Percentiles rank a stretch among this genome's conserved stretches.
Evolutionary conservation across 1,140 invertebrate genomes (phyloP).

Genomic region (Spodoptera frugiperda): DNA sequence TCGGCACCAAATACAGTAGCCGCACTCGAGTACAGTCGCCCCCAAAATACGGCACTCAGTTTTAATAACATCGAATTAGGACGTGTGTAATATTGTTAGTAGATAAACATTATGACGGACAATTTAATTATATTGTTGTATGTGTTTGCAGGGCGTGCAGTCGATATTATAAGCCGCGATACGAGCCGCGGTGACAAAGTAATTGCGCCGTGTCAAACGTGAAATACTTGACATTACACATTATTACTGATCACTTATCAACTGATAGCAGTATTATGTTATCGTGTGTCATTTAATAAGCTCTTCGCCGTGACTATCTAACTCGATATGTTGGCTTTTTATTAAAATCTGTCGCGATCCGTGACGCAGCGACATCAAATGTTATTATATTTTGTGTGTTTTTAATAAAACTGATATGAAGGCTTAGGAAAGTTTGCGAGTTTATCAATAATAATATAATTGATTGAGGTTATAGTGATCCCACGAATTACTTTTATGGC

Average conservation of each 20-base stretch:
- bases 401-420: slow-evolving; percentile 47
- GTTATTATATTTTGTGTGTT: slow-evolving; percentile 47
- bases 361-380: slow-evolving; percentile 46
- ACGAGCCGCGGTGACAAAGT: not conserved
- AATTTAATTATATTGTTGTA: slow-evolving; percentile 36
- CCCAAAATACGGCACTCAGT: slow-evolving; percentile 4
- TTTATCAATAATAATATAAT: slow-evolving; percentile 40
- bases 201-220: slow-evolving; percentile 31
- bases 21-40: slow-evolving; percentile 12
- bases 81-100: slow-evolving; percentile 14
- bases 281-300: slow-evolving; percentile 55
- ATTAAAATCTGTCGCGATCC: slow-evolving; percentile 54
- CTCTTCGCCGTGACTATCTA: slow-evolving; percentile 38
- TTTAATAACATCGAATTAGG: slow-evolving; percentile 20
- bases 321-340: slow-evolving; percentile 39
- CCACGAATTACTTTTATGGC: slow-evolving; percentile 3
- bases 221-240: slow-evolving; percentile 39
- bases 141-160: slow-evolving; percentile 12
- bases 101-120: slow-evolving; percentile 24
- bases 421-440: slow-evolving; percentile 11
- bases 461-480: slow-evolving; percentile 7
- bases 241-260: slow-evolving; percentile 57
- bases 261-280: slow-evolving; percentile 42
- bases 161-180: slow-evolving; percentile 16
- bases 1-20: not conserved